Conservation (phyloP, 2,888 invertebrate species). For the Thysanoteuthis rhombus region DNA sequence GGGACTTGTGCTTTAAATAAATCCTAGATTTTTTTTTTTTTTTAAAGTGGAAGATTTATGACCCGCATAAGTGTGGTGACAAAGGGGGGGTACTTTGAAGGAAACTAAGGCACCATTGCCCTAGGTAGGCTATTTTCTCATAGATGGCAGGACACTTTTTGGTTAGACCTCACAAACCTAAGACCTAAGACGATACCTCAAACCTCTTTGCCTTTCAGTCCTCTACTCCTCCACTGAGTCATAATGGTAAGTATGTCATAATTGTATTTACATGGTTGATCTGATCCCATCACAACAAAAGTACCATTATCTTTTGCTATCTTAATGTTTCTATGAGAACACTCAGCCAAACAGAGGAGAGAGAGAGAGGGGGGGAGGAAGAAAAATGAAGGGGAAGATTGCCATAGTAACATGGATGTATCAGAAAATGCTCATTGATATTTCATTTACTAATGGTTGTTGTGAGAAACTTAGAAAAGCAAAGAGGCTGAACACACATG, state of each 20-base stretch:
- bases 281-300: not conserved
- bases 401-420: slow-evolving; percentile 12
- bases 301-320: not conserved
- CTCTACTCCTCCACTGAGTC: not conserved
- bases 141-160: no score
- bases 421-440: not conserved
- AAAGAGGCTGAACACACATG: not conserved
- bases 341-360: not conserved
- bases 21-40: no score
- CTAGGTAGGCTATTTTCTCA: no score
- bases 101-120: no score
- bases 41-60: no score
- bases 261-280: not conserved
- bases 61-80: no score
- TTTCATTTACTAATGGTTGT: not conserved
- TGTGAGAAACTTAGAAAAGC: not conserved
- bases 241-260: not conserved
- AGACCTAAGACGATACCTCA: no score
- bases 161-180: no score
- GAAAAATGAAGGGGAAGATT: not conserved
- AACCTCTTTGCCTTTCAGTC: not conserved
- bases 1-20: no score
- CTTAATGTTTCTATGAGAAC: not conserved
- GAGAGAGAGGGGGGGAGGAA: no score
- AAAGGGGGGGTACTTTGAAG: no score